A percentile compares a stretch with the other conserved stretches of the same genome.
These are phyloP conservation scores for Muntiacus reevesi DNA, from an alignment of 2,113 vertebrate species.

Conservation along the genomic window DNA sequence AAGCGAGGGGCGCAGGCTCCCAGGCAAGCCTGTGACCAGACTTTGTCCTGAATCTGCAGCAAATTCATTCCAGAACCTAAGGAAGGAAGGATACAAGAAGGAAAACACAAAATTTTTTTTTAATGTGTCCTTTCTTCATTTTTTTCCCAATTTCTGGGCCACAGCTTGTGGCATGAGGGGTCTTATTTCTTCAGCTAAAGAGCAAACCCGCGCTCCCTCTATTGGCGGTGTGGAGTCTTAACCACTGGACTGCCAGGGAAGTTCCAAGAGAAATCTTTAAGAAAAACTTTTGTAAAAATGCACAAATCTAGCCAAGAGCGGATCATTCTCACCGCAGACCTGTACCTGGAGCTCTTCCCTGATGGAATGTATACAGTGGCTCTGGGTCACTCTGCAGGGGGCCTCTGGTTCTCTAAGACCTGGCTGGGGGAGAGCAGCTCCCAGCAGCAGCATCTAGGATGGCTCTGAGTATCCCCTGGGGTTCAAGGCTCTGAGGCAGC, in stretches of 20 bases:
- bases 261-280: not conserved
- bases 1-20: constrained; percentile 86
- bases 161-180: not conserved
- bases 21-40: constrained; percentile 88
- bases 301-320: not conserved
- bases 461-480: not conserved
- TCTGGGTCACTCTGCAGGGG: not conserved
- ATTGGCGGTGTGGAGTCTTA: not conserved
- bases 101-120: not conserved
- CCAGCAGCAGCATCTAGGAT: not conserved
- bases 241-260: not conserved
- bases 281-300: not conserved
- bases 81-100: not conserved
- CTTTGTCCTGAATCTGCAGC: constrained; percentile 87
- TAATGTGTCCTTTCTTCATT: not conserved
- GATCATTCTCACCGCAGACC: not conserved
- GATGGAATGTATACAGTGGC: rapidly evolving
- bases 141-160: not conserved
- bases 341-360: not conserved
- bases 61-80: constrained; percentile 98
- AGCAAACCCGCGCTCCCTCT: not conserved
- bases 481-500: not conserved
- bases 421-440: no score
- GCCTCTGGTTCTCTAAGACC: not conserved
- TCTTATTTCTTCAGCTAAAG: not conserved